Percentiles rank a stretch among this genome's conserved stretches.
Conservation (phyloP, 2,888 invertebrate genomes). For the Campoplex nolae region DNA sequence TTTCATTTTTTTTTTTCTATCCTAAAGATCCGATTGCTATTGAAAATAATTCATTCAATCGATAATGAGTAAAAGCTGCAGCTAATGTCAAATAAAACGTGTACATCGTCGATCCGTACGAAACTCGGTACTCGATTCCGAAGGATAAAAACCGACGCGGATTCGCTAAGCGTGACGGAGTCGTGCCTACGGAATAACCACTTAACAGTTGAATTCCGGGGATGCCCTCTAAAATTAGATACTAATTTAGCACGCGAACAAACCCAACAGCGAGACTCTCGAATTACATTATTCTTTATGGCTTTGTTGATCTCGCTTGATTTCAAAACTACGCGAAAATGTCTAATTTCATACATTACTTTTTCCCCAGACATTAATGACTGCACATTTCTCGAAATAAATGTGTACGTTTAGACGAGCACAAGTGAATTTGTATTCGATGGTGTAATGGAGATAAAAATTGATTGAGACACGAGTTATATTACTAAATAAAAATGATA, state of each 20-base stretch:
- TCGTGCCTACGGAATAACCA: conserved; percentile 67
- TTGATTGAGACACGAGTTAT: neutral
- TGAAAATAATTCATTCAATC: neutral
- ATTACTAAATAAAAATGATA: neutral
- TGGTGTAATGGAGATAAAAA: neutral
- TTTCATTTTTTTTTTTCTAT: neutral
- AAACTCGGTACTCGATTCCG: conserved; percentile 1
- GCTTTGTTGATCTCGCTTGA: conserved; percentile 55
- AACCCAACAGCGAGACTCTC: conserved; percentile 48
- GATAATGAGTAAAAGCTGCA: conserved; percentile 7
- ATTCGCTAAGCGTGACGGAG: conserved; percentile 56
- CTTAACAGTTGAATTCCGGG: conserved; percentile 66
- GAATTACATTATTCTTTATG: conserved; percentile 53
- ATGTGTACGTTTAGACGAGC: neutral
- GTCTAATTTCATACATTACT: conserved; percentile 54
- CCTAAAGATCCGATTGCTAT: too few relatives aligned
- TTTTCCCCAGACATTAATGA: conserved; percentile 27
- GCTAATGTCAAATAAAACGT: conserved; percentile 28
- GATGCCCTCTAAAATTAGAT: conserved; percentile 69
- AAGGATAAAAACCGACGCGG: conserved; percentile 7
- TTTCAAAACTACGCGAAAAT: conserved; percentile 43
- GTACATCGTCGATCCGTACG: conserved; percentile 1
- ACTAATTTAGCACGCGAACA: conserved; percentile 67
- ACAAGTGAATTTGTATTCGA: neutral
- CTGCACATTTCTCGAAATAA: neutral